Evolutionary conservation across 2,888 invertebrate species (phyloP).

Genomic region (Nebria brevicollis): DNA sequence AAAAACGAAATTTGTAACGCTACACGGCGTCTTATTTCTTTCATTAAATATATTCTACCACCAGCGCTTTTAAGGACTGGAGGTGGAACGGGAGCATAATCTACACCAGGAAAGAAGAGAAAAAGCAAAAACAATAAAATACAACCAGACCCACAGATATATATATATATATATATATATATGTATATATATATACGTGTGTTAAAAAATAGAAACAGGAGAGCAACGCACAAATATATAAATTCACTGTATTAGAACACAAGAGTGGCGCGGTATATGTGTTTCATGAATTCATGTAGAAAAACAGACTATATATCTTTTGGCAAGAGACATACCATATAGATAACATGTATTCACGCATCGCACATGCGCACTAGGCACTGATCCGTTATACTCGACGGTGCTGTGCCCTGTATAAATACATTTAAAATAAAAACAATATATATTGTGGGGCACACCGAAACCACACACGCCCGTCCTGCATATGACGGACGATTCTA

Average conservation of each 20-base stretch:
- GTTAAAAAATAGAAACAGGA: background rate
- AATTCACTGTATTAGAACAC: slow-evolving; percentile 30
- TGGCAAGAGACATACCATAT: slow-evolving; percentile 46
- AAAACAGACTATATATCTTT: slow-evolving; percentile 57
- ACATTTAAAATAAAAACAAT: slow-evolving; percentile 46
- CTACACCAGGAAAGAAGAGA: background rate
- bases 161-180: background rate
- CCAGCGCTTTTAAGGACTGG: background rate
- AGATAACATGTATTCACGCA: slow-evolving; percentile 6
- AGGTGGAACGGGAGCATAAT: slow-evolving; percentile 19
- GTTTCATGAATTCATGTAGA: slow-evolving; percentile 52
- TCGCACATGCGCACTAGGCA: slow-evolving; percentile 28
- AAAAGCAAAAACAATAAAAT: background rate
- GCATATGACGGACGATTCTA: slow-evolving; percentile 38
- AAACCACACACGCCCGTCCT: slow-evolving; percentile 9
- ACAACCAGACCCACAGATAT: background rate
- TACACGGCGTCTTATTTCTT: slow-evolving; percentile 34
- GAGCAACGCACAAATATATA: slow-evolving; percentile 29
- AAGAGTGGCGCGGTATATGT: background rate
- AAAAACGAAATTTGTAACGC: slow-evolving; percentile 26
- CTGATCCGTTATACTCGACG: slow-evolving; percentile 22
- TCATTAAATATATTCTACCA: slow-evolving; percentile 37
- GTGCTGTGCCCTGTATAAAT: slow-evolving; percentile 40
- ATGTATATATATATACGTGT: background rate
- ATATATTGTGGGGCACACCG: background rate